Conservation (phyloP, 30 jellyfish, hydroid and myxozoan genomes). For the Cassiopea xamachana region DNA sequence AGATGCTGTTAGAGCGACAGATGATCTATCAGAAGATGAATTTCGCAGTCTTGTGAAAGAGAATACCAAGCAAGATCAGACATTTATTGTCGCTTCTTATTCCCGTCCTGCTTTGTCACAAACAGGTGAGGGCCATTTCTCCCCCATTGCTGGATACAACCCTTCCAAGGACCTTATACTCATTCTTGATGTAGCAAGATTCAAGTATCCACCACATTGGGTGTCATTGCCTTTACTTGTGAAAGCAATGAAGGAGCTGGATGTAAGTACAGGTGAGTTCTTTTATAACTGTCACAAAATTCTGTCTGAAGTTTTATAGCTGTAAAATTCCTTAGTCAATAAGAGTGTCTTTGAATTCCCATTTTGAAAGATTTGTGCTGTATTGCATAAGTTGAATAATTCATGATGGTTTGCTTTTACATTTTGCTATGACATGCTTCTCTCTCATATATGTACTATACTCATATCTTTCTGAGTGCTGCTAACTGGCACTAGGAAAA, state of each 20-base stretch:
- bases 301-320: no score
- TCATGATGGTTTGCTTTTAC: no score
- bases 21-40: conserved; percentile 40
- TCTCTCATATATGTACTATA: no score
- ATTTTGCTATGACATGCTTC: no score
- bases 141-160: conserved; percentile 89
- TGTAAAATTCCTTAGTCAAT: no score
- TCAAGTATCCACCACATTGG: conserved; percentile 96
- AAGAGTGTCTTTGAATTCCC: no score
- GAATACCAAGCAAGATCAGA: conserved; percentile 50
- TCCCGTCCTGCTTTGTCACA: conserved; percentile 74
- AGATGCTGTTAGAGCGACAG: conserved; percentile 61
- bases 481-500: no score
- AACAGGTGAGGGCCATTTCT: conserved; percentile 92
- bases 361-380: no score
- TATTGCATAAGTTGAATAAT: no score
- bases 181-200: conserved; percentile 85
- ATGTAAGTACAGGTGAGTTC: conserved; percentile 76
- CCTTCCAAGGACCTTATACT: conserved; percentile 80
- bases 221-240: conserved; percentile 70
- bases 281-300: background rate
- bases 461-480: no score
- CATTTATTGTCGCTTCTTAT: conserved; percentile 69
- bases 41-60: conserved; percentile 68
- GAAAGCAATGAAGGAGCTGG: conserved; percentile 79